These are phyloP conservation scores for Mesaphorura yosii DNA, from an alignment of 1,140 invertebrate species.

Conservation along the genomic window DNA sequence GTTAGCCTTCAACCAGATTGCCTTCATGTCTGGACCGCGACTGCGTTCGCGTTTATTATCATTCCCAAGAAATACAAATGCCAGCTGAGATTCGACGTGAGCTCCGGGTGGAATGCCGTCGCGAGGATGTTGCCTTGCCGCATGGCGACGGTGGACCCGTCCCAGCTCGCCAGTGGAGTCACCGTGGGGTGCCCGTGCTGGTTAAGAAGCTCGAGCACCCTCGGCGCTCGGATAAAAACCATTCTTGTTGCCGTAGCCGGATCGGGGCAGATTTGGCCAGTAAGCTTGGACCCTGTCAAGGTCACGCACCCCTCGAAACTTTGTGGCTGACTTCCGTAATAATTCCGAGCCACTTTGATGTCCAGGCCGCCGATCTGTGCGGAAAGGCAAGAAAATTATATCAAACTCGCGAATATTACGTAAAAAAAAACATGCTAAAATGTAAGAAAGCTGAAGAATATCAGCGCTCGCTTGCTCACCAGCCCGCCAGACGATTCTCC, in stretches of 20 bases:
- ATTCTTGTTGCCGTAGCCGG: too few species aligned
- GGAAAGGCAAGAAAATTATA: neutral
- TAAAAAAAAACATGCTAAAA: neutral
- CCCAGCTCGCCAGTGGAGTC: neutral
- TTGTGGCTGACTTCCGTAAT: neutral
- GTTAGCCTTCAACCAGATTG: too few species aligned
- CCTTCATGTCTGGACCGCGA: too few species aligned
- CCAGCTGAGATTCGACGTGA: neutral
- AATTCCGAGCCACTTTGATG: neutral
- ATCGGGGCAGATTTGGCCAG: neutral
- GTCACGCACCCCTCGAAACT: neutral
- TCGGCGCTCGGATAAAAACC: neutral
- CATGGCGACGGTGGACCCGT: neutral
- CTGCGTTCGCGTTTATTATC: too few species aligned
- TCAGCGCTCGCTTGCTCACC: neutral
- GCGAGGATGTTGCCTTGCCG: neutral
- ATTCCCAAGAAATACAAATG: neutral
- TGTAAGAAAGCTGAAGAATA: too few species aligned
- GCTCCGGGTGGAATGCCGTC: constrained; percentile 1
- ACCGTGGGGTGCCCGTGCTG: too few species aligned
- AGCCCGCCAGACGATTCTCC: neutral
- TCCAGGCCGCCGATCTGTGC: constrained; percentile 3
- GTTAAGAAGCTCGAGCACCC: neutral
- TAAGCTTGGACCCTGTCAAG: neutral
- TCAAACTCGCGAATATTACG: neutral